phyloP scores from a whole-genome alignment of 2,888 invertebrate species.

The Leptopilina myrica region DNA sequence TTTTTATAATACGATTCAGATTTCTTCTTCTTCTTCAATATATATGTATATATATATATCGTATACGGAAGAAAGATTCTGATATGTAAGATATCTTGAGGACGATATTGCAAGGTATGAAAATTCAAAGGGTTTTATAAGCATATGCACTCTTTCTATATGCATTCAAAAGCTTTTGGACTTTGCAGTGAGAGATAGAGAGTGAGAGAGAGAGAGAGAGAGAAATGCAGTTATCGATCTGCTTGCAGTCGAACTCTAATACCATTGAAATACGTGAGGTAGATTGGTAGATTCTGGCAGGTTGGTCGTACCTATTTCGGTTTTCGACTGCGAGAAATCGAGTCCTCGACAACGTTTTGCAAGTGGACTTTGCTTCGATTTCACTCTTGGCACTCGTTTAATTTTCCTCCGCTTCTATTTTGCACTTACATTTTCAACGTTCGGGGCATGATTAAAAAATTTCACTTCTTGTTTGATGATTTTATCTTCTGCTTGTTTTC shows the following conservation, averaged over 20 bases:
- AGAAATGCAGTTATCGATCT: conserved; percentile 64
- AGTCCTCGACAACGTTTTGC: conserved; percentile 33
- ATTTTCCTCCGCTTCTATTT: not conserved
- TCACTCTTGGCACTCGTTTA: conserved; percentile 31
- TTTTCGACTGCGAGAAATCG: conserved; percentile 37
- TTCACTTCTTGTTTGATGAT: not conserved
- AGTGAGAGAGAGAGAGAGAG: conserved; percentile 1
- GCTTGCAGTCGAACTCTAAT: conserved; percentile 63
- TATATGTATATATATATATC: too few species aligned
- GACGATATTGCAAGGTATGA: not conserved
- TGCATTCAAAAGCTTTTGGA: conserved; percentile 52
- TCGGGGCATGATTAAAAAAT: not conserved
- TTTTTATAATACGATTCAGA: conserved; percentile 15
- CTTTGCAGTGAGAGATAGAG: conserved; percentile 49
- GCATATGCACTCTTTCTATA: conserved; percentile 48
- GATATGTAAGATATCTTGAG: not conserved
- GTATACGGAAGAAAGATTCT: not conserved
- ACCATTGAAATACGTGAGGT: conserved; percentile 60
- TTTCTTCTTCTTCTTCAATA: not conserved
- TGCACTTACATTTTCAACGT: not conserved
- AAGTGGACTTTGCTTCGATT: conserved; percentile 38
- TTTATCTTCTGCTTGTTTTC: not conserved
- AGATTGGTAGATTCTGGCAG: conserved; percentile 45
- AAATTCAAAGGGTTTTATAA: conserved; percentile 10
- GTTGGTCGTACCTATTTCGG: conserved; percentile 41